A percentile compares a stretch with the other conserved stretches of the same genome.
phyloP scores from a whole-genome alignment of 2,113 vertebrate genomes.

The Lasiurus cinereus region DNA sequence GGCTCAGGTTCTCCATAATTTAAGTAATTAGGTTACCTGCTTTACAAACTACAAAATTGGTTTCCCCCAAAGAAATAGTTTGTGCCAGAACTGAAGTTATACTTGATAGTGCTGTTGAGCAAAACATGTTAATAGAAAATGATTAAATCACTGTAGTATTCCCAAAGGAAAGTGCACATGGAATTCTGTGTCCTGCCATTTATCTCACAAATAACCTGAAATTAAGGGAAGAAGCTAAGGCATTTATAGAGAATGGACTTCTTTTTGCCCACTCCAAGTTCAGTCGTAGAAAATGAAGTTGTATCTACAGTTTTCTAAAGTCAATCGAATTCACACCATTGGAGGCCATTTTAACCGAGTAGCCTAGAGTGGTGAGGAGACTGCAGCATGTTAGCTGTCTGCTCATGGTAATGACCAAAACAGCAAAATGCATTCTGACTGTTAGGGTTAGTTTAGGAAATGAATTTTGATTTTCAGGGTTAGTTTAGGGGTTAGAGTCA shows the following conservation, averaged over 20 bases:
- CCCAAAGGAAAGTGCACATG: neutral
- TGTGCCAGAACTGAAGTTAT: neutral
- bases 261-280: neutral
- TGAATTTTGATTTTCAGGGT: neutral
- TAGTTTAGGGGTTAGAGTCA: neutral
- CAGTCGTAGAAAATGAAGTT: neutral
- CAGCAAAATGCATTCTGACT: neutral
- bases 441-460: neutral
- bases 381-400: neutral
- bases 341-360: neutral
- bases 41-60: slow-evolving; percentile 16
- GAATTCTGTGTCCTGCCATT: neutral
- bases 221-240: neutral
- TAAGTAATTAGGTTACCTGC: neutral
- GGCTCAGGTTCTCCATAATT: neutral
- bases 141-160: neutral
- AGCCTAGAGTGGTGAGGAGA: neutral
- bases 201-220: slow-evolving; percentile 12
- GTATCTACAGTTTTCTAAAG: neutral
- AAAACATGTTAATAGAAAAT: slow-evolving; percentile 11
- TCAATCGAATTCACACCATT: neutral
- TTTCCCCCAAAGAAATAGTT: slow-evolving; percentile 14
- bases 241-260: neutral
- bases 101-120: neutral
- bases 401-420: neutral